A percentile compares a stretch with the other conserved stretches of the same genome.
phyloP scores from a whole-genome alignment of 2,888 invertebrate genomes.

The Saturnia pavonia region DNA sequence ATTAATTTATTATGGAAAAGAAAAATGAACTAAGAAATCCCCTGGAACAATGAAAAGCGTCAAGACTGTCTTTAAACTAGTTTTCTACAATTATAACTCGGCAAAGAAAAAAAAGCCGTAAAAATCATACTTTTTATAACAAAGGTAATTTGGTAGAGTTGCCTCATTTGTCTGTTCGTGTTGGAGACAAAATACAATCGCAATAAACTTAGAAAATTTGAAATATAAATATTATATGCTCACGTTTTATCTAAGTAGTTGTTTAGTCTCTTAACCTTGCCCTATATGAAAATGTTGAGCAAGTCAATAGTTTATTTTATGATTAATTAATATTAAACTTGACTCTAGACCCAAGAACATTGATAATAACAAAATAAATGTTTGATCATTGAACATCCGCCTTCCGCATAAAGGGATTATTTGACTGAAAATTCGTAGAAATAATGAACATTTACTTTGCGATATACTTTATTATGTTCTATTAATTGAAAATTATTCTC shows the following conservation, averaged over 20 bases:
- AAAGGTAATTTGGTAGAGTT: background rate
- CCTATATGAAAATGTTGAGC: background rate
- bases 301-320: conserved; percentile 17
- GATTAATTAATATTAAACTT: conserved; percentile 12
- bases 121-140: background rate
- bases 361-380: conserved; percentile 22
- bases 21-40: too few species aligned
- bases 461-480: too few species aligned
- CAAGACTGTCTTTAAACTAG: too few species aligned
- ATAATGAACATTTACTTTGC: too few species aligned
- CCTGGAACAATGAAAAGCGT: too few species aligned
- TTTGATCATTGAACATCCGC: background rate
- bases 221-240: background rate
- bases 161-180: background rate
- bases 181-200: background rate
- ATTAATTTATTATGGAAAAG: too few species aligned
- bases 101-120: background rate
- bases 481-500: background rate
- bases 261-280: conserved; percentile 11
- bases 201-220: background rate
- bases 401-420: background rate
- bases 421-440: too few species aligned
- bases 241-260: background rate
- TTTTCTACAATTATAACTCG: background rate
- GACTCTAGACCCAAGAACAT: conserved; percentile 20